Base-by-base conservation (phyloP, 2,888 invertebrate species). In the Piscicola geometra region DNA sequence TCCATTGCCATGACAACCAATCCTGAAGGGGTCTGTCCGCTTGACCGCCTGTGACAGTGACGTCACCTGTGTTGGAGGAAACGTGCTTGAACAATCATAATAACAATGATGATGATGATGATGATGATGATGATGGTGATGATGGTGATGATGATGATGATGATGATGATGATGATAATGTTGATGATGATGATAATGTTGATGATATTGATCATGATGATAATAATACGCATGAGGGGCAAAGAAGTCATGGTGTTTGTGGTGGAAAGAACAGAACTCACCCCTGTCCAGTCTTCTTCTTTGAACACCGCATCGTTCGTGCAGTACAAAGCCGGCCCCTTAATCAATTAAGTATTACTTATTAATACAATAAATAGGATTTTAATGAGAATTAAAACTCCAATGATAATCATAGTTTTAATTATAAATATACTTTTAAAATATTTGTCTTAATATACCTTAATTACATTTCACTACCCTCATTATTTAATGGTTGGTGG, bases 1-100 rank as follows among this genome's bases (percentile, higher is more conserved):
- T 9, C 84, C 84, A 12, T 84, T 80, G n/a, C 84, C 84, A 78
- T 83, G 84, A 76, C 83, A 79, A 9, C 84, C 84, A 32, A 84
- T 83, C 78, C 83, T 83, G 28, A 82, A 77, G 0, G 81, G 82
- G 75, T 83, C 83, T 41, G 82, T 77, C 76, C 82, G 82, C 76
- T 84, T 84, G 50, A 81, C 78, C 75, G 82, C 82, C 77, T 81
- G 80, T 32, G 81, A 80, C 28, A 83, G 77, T 81, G 82, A 82
- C 52, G 80, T 78, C 32, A 83, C 41, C 41, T 41, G 41, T 41
- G 41, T 15, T 9, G n/a, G n/a, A n/a, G n/a, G n/a, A n/a, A n/a
- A n/a, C n/a, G n/a, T n/a, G n/a, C n/a, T n/a, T n/a, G n/a, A n/a
- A n/a, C 50, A 50, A 12, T 30, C n/a, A 0, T n/a, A 71, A 21